phyloP scores from a whole-genome alignment of 2,113 vertebrate species.

The Pipra filicauda region DNA sequence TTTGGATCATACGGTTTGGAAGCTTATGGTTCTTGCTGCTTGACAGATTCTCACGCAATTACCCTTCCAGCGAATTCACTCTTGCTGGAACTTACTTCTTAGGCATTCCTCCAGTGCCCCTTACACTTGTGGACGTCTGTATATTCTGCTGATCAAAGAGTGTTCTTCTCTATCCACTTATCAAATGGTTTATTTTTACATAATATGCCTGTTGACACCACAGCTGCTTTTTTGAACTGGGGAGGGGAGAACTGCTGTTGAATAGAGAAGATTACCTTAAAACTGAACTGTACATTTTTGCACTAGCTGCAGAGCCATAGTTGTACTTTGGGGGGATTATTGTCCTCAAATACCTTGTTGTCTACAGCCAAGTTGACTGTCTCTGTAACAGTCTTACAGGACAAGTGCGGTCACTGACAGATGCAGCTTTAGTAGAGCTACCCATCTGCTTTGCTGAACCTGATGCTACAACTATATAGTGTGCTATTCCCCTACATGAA shows the following conservation, averaged over 20 bases:
- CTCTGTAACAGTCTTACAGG: background rate
- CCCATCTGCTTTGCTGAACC: background rate
- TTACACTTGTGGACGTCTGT: slow-evolving; percentile 7
- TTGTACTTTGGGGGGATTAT: background rate
- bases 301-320: background rate
- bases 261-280: background rate
- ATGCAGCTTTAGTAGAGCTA: background rate
- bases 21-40: background rate
- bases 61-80: slow-evolving; percentile 22
- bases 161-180: slow-evolving; percentile 24
- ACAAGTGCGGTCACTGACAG: background rate
- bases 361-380: background rate
- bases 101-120: slow-evolving; percentile 46
- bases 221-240: background rate
- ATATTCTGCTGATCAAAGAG: slow-evolving; percentile 47
- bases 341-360: background rate
- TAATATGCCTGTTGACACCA: slow-evolving; percentile 35
- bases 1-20: slow-evolving; percentile 34
- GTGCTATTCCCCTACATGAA: background rate
- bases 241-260: background rate
- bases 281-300: background rate
- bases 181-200: slow-evolving; percentile 45
- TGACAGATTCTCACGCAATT: slow-evolving; percentile 21
- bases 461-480: background rate
- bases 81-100: slow-evolving; percentile 39